Base-by-base conservation (phyloP, 1,140 invertebrate species). In the Riptortus pedestris region DNA sequence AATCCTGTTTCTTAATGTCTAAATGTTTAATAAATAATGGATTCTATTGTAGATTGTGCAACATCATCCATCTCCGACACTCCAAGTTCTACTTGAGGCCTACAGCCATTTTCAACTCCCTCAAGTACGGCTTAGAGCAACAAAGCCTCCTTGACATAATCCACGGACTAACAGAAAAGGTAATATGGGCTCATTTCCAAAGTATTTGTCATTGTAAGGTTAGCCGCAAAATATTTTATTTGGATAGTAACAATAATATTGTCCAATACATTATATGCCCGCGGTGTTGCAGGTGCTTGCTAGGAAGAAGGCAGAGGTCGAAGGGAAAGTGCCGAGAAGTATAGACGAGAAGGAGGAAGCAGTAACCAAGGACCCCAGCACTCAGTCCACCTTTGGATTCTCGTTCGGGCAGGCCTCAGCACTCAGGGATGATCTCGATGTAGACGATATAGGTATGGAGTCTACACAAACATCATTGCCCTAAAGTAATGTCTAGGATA, bases 371-470 rank as follows among this genome's bases (percentile, higher is more conserved):
- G 22, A 47, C n/a, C n/a, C 22, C 4, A 47, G n/a, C 4, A 47
- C n/a, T 47, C n/a, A 47, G 22, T 47, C 45, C 18, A 47, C 18
- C 18, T n/a, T 20, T 1, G 45, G 85, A 59, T 74, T 87, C 1
- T 87, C 85, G 0, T 86, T 84, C 68, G 86, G 86, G 12, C 86
- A 88, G 67, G 82, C 86, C 0, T 74, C 79, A 20, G 85, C 84
- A 31, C 75, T 89, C 14, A 88, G 86, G 71, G 87, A 90, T 67
- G 87, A 90, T 75, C 75, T 90, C 64, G 87, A 90, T 72, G 85
- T 84, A 67, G 85, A 87, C 69, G 84, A 86, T 71, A 73, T 85
- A 61, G 82, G 81, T 82, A 69, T n/a, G n/a, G n/a, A 75, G 76
- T 61, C n/a, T n/a, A n/a, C n/a, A n/a, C n/a, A n/a, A n/a, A n/a